Evolutionary conservation across 2,888 invertebrate genomes (phyloP).

Genomic region (Pomacea canaliculata): DNA sequence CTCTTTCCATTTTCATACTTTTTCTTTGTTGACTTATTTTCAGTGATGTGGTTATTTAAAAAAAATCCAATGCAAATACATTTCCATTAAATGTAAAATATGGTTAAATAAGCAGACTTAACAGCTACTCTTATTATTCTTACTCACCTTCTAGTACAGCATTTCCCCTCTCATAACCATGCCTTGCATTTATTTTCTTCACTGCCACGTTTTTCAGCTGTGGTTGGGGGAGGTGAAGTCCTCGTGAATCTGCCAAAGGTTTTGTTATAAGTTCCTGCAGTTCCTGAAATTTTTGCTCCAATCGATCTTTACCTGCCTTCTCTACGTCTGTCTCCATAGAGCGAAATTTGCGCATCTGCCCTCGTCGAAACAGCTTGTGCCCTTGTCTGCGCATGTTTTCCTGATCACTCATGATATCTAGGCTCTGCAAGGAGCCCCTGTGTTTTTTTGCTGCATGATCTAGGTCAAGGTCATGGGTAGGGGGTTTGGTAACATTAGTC

Average conservation of each 20-base stretch:
- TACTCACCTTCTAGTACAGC: slow-evolving; percentile 8
- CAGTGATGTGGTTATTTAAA: too few relatives aligned
- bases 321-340: slow-evolving; percentile 46
- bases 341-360: slow-evolving; percentile 40
- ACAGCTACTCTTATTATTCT: background rate
- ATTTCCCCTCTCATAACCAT: slow-evolving; percentile 1
- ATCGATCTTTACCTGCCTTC: slow-evolving; percentile 44
- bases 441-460: background rate
- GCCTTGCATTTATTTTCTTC: slow-evolving; percentile 39
- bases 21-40: too few relatives aligned
- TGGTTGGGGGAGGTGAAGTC: slow-evolving; percentile 39
- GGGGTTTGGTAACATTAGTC: background rate
- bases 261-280: slow-evolving; percentile 48
- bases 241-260: slow-evolving; percentile 42
- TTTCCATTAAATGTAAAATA: background rate
- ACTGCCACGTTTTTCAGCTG: slow-evolving; percentile 51
- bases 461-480: slow-evolving; percentile 2
- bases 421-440: background rate
- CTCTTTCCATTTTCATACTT: too few relatives aligned
- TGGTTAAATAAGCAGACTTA: background rate
- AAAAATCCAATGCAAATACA: too few relatives aligned
- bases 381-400: slow-evolving; percentile 25
- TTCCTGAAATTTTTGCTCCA: slow-evolving; percentile 54
- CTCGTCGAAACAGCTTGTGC: slow-evolving; percentile 34
- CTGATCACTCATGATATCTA: slow-evolving; percentile 20